phyloP scores from a whole-genome alignment of 2,113 vertebrate genomes.

The Myodes glareolus region DNA sequence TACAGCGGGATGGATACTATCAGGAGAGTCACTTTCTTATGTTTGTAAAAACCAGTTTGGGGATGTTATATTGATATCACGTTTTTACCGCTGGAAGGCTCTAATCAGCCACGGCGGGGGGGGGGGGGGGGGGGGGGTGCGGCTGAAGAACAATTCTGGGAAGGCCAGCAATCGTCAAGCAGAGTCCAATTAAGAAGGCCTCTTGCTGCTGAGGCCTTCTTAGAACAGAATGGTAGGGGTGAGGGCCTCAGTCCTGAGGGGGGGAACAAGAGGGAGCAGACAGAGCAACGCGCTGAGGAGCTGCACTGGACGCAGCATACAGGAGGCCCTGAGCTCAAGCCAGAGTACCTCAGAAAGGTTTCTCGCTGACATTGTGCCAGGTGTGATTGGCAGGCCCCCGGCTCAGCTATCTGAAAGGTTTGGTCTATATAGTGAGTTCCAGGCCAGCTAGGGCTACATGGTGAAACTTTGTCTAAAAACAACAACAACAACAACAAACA shows the following conservation, averaged over 20 bases:
- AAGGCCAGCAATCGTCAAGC: slow-evolving; percentile 51
- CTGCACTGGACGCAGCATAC: not conserved
- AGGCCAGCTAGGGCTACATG: not conserved
- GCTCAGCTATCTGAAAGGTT: not conserved
- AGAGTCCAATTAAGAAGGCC: slow-evolving; percentile 5
- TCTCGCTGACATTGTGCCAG: not conserved
- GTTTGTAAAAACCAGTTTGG: not conserved
- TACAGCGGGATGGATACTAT: slow-evolving; percentile 18
- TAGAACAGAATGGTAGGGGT: not conserved
- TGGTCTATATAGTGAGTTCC: not conserved
- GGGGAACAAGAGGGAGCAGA: not conserved
- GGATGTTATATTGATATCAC: slow-evolving; percentile 23
- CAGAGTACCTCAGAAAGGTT: not conserved
- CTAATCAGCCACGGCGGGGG: slow-evolving; percentile 5
- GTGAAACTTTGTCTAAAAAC: not conserved
- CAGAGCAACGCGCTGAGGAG: too few species aligned
- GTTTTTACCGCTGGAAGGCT: slow-evolving; percentile 33
- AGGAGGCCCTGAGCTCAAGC: not conserved
- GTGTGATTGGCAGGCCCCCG: not conserved
- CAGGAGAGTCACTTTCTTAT: not conserved
- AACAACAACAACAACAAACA: too few species aligned
- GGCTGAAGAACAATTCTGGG: slow-evolving; percentile 32
- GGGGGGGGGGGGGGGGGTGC: too few species aligned
- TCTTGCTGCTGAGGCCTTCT: slow-evolving; percentile 40
- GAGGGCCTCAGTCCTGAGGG: not conserved